Evolutionary conservation across 2,113 vertebrate genomes (phyloP).

Genomic region (Callorhinus ursinus): DNA sequence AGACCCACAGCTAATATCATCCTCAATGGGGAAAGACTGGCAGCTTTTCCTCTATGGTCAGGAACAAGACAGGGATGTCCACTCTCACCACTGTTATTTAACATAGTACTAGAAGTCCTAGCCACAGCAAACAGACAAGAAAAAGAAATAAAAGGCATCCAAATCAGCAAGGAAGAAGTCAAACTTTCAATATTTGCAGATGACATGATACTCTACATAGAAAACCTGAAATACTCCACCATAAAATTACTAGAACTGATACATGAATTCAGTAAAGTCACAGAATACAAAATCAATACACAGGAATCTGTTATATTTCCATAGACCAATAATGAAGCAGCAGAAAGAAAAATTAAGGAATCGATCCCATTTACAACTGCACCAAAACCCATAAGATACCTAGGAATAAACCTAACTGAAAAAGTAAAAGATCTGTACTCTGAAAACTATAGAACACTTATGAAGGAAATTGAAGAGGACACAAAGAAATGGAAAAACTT

Average conservation of each 20-base stretch:
- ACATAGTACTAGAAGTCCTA: not conserved
- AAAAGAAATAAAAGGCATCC: not conserved
- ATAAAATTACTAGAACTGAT: not conserved
- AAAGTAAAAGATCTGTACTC: not conserved
- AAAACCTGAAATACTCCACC: not conserved
- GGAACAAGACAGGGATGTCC: not conserved
- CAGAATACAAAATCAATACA: not conserved
- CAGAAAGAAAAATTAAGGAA: not conserved
- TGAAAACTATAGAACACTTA: not conserved
- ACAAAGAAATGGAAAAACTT: not conserved
- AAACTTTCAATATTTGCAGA: not conserved
- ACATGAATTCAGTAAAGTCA: not conserved
- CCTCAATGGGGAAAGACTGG: not conserved
- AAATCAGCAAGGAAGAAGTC: not conserved
- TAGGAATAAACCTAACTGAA: not conserved
- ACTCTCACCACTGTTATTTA: not conserved
- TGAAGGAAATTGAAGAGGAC: not conserved
- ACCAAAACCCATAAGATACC: not conserved
- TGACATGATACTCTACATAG: not conserved
- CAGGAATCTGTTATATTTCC: not conserved
- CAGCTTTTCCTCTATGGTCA: not conserved
- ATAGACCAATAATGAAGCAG: not conserved
- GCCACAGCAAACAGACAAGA: not conserved
- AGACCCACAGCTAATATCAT: not conserved
- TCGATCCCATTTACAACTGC: not conserved